Evolutionary conservation across 2,113 vertebrate genomes (phyloP).

Genomic region (Leucopsar rothschildi): DNA sequence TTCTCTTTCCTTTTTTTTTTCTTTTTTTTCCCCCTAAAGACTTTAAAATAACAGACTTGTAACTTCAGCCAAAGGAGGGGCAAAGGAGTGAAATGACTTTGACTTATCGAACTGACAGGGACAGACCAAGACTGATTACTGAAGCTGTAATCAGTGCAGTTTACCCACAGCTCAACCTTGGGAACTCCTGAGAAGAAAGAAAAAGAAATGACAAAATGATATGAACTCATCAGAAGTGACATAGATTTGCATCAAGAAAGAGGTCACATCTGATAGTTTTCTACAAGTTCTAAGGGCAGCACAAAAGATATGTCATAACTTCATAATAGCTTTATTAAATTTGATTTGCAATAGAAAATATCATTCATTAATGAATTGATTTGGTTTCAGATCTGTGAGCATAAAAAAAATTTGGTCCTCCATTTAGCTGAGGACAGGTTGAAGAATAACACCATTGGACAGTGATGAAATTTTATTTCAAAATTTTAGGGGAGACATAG

Average conservation of each 20-base stretch:
- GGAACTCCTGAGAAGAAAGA: background rate
- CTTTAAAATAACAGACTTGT: background rate
- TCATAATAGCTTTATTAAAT: background rate
- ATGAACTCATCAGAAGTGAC: background rate
- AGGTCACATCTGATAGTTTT: background rate
- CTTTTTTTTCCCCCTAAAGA: background rate
- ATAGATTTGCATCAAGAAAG: background rate
- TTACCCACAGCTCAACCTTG: background rate
- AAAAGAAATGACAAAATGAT: background rate
- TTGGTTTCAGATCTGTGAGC: background rate
- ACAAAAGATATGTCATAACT: background rate
- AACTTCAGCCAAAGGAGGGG: background rate
- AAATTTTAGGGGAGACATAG: background rate
- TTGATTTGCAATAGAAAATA: background rate
- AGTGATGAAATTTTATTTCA: background rate
- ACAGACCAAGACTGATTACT: background rate
- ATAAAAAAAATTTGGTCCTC: background rate
- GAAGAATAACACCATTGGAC: background rate
- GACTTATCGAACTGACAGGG: background rate
- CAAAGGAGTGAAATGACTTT: background rate
- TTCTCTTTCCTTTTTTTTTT: background rate
- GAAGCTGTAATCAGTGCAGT: background rate
- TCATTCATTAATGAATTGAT: background rate
- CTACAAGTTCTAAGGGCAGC: background rate
- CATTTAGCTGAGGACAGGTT: background rate